A percentile compares a stretch with the other conserved stretches of the same genome.
Evolutionary conservation across 2,113 vertebrate species (phyloP).

Genomic region (Cyprinodon tularosa): DNA sequence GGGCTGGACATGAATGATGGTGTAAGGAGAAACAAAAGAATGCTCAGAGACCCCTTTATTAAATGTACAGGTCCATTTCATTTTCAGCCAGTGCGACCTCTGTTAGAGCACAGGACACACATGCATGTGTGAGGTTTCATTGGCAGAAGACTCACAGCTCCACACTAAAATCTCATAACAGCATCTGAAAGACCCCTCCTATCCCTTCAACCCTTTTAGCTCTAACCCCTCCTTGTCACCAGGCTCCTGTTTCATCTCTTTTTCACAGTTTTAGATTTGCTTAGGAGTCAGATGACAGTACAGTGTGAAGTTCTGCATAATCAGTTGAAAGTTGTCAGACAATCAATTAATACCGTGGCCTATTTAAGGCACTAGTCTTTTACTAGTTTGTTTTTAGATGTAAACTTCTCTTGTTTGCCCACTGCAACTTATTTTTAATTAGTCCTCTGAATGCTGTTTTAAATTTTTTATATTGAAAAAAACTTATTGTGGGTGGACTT

Average conservation of each 20-base stretch:
- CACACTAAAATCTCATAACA: conserved; percentile 58
- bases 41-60: conserved; percentile 57
- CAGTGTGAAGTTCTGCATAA: conserved; percentile 26
- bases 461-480: conserved; percentile 15
- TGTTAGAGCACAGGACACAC: conserved; percentile 33
- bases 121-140: conserved; percentile 45
- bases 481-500: conserved; percentile 2
- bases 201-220: conserved; percentile 42
- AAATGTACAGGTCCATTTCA: conserved; percentile 54
- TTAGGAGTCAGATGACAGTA: conserved; percentile 43
- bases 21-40: conserved; percentile 31
- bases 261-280: conserved; percentile 48
- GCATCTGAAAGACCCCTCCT: conserved; percentile 56
- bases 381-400: conserved; percentile 29
- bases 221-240: neutral
- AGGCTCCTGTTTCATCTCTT: conserved; percentile 36
- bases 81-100: conserved; percentile 52
- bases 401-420: neutral
- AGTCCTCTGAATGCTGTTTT: conserved; percentile 3
- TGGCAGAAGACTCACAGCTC: conserved; percentile 45
- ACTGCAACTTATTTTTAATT: neutral
- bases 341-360: neutral
- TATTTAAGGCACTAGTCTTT: conserved; percentile 25
- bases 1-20: conserved; percentile 33
- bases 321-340: conserved; percentile 41